phyloP scores from a whole-genome alignment of 2,888 invertebrate genomes.

The Ornithoptera priamus region DNA sequence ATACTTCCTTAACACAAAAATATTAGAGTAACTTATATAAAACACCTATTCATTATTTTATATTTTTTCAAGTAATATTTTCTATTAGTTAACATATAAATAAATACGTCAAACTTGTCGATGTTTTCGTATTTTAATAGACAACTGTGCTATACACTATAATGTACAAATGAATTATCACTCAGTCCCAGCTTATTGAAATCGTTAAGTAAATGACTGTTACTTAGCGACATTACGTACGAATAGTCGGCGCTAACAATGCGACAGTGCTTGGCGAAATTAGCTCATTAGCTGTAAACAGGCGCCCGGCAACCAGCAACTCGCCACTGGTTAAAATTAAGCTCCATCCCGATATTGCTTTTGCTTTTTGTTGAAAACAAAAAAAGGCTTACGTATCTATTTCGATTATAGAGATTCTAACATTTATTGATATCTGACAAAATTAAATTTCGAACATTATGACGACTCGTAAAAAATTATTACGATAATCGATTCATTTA shows the following conservation, averaged over 20 bases:
- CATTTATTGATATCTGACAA: not conserved
- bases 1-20: no score
- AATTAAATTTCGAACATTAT: not conserved
- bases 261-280: conserved; percentile 6
- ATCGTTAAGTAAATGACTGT: conserved; percentile 4
- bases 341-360: not conserved
- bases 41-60: no score
- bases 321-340: conserved; percentile 1
- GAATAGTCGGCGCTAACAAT: conserved; percentile 5
- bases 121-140: no score
- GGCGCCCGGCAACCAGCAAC: conserved; percentile 6
- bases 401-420: not conserved
- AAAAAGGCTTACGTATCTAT: not conserved
- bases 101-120: no score
- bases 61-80: no score
- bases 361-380: not conserved
- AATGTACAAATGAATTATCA: not conserved
- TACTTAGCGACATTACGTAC: conserved; percentile 14
- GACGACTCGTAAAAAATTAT: not conserved
- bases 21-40: no score
- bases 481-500: no score
- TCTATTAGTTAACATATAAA: no score
- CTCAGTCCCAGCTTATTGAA: not conserved
- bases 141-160: no score
- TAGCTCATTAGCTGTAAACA: conserved; percentile 12